Evolutionary conservation across 2,797 vertebrate genomes (phyloP).

Genomic region (Trichosurus vulpecula): DNA sequence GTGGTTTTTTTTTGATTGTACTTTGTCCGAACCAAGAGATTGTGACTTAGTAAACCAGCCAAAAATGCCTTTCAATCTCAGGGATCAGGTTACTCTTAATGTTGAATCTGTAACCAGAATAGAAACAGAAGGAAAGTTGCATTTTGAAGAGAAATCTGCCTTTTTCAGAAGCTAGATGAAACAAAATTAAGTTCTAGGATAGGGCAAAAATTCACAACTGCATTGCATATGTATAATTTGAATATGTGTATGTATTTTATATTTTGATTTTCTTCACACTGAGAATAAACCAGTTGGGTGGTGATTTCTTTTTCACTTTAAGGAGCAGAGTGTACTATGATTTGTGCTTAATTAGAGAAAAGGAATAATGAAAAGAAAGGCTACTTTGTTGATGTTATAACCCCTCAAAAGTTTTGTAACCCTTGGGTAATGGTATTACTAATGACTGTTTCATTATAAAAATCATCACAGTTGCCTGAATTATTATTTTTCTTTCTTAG

Average conservation of each 20-base stretch:
- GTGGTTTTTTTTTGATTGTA: background rate
- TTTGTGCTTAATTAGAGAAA: too few relatives aligned
- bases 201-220: background rate
- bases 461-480: background rate
- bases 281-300: too few relatives aligned
- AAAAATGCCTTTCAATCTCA: background rate
- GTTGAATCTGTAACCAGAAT: rapidly evolving
- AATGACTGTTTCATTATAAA: background rate
- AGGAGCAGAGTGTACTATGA: too few relatives aligned
- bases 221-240: background rate
- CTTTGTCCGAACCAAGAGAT: background rate
- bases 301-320: too few relatives aligned
- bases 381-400: too few relatives aligned
- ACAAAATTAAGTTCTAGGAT: background rate
- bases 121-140: background rate
- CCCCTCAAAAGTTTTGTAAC: background rate
- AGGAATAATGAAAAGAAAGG: too few relatives aligned
- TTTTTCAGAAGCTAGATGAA: background rate
- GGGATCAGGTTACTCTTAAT: background rate
- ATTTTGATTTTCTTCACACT: background rate
- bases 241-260: background rate
- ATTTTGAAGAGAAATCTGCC: constrained; percentile 2
- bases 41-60: background rate
- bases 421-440: background rate
- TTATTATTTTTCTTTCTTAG: background rate